These are phyloP conservation scores for Hippocampus guttulatus DNA, from an alignment of 2,113 vertebrate genomes.

Conservation along the genomic window DNA sequence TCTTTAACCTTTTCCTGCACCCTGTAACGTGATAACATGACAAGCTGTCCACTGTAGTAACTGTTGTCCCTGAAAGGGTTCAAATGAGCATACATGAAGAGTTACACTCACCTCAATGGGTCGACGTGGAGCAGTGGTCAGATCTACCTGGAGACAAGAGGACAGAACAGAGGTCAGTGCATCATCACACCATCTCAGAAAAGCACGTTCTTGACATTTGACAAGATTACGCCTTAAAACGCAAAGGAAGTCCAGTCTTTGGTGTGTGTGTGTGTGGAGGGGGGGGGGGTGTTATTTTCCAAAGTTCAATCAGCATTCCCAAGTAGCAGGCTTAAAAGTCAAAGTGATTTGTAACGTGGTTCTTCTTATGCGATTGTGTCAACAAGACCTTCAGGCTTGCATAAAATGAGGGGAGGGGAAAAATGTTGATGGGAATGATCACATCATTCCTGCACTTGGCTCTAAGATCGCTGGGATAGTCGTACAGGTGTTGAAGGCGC, in stretches of 20 bases:
- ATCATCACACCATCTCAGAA: neutral
- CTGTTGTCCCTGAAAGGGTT: no score
- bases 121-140: constrained; percentile 58
- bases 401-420: neutral
- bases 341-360: neutral
- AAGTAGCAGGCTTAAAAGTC: constrained; percentile 5
- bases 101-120: constrained; percentile 69
- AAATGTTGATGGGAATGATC: neutral
- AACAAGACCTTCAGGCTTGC: neutral
- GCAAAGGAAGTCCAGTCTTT: constrained; percentile 9
- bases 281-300: constrained; percentile 16
- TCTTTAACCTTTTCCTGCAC: neutral
- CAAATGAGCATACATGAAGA: neutral
- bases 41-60: no score
- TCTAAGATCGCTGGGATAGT: constrained; percentile 13
- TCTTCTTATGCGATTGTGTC: no score
- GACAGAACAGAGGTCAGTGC: constrained; percentile 24
- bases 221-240: constrained; percentile 12
- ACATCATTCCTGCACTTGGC: neutral
- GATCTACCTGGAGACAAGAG: constrained; percentile 68
- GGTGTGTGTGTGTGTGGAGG: constrained; percentile 1
- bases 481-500: constrained; percentile 40
- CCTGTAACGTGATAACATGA: no score
- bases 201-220: constrained; percentile 3
- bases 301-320: constrained; percentile 29